phyloP scores from a whole-genome alignment of 1,140 invertebrate species.

The Semibalanus balanoides region DNA sequence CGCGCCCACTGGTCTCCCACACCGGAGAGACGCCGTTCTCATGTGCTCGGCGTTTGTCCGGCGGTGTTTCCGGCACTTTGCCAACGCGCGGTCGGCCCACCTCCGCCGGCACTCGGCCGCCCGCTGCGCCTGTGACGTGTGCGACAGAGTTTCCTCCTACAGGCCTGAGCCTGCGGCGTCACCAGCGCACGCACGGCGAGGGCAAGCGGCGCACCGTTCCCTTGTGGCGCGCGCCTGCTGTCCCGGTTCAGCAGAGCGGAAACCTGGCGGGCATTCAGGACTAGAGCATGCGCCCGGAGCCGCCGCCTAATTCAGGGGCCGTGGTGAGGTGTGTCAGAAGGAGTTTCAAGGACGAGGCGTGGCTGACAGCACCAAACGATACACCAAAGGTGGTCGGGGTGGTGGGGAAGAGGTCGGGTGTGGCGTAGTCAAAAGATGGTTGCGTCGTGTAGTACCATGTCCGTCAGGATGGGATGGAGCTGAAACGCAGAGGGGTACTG shows the following conservation, averaged over 20 bases:
- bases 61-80: slow-evolving; percentile 29
- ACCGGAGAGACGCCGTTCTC: slow-evolving; percentile 30
- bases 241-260: not conserved
- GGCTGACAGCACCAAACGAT: not conserved
- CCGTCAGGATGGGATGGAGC: too few relatives aligned
- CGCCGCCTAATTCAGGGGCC: not conserved
- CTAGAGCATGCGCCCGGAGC: not conserved
- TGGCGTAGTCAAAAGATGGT: too few relatives aligned
- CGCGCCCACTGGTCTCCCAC: slow-evolving; percentile 37
- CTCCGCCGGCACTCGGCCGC: slow-evolving; percentile 16
- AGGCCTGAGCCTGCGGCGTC: not conserved
- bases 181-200: not conserved
- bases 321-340: not conserved
- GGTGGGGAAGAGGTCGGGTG: too few relatives aligned
- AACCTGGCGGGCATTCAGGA: not conserved
- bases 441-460: too few relatives aligned
- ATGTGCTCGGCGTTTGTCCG: slow-evolving; percentile 35
- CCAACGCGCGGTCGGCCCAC: slow-evolving; percentile 22
- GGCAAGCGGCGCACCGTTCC: not conserved
- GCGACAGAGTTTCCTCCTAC: not conserved
- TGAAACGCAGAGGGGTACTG: too few relatives aligned
- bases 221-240: not conserved
- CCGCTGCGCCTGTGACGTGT: not conserved
- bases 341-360: not conserved
- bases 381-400: not conserved